Percentiles rank a stretch among this genome's conserved stretches.
These are phyloP conservation scores for Hyppa rectilinea DNA, from an alignment of 2,888 invertebrate genomes.

Conservation along the genomic window DNA sequence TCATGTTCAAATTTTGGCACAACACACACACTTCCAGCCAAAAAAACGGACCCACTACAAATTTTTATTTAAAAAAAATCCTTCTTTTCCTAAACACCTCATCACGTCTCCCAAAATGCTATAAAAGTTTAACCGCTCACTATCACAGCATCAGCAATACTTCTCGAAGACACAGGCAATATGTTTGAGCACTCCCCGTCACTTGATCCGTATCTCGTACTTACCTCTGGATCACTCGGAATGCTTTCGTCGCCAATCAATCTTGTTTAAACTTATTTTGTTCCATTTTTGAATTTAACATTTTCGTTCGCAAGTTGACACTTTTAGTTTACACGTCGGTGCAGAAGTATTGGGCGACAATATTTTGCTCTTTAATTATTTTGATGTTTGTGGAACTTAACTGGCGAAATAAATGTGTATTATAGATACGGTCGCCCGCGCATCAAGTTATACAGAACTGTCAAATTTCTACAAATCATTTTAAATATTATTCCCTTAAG, in stretches of 20 bases:
- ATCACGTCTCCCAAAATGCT: constrained; percentile 20
- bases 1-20: neutral
- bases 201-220: constrained; percentile 56
- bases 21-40: neutral
- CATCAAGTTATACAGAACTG: too few relatives aligned
- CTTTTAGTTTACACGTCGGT: constrained; percentile 29
- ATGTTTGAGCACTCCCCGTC: constrained; percentile 37
- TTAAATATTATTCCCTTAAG: too few relatives aligned
- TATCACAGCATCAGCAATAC: constrained; percentile 58
- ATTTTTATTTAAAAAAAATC: neutral
- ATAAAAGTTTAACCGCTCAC: constrained; percentile 6
- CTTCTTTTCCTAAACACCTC: constrained; percentile 16
- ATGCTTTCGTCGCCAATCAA: constrained; percentile 57
- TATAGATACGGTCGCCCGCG: too few relatives aligned
- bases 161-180: constrained; percentile 51
- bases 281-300: constrained; percentile 20
- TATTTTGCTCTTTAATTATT: neutral
- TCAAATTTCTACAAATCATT: too few relatives aligned
- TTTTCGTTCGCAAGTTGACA: constrained; percentile 36
- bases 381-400: too few relatives aligned
- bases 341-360: constrained; percentile 11
- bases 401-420: too few relatives aligned
- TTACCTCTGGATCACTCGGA: constrained; percentile 52
- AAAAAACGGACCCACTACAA: neutral
- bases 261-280: constrained; percentile 52